These are phyloP conservation scores for Rousettus leschenaultii DNA, from an alignment of 2,113 vertebrate species.

Conservation along the genomic window DNA sequence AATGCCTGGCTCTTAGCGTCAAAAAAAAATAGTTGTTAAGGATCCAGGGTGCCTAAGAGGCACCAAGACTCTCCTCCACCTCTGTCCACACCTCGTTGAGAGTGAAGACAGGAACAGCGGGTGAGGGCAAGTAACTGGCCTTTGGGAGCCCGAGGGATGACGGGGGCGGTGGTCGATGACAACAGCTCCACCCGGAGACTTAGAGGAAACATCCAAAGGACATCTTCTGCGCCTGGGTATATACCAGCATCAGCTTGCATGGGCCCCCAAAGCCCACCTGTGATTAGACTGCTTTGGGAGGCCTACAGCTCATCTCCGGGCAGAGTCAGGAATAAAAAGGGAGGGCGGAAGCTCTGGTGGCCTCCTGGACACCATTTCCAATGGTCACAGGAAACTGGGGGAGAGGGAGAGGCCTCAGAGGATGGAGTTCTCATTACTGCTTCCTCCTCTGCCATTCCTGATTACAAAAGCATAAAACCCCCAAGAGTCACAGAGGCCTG, in stretches of 20 bases:
- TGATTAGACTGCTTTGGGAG: not conserved
- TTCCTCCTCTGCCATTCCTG: not conserved
- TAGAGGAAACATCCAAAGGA: not conserved
- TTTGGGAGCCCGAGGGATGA: not conserved
- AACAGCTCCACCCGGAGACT: not conserved
- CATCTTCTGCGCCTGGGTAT: fast-evolving
- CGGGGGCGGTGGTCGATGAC: not conserved
- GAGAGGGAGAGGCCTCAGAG: not conserved
- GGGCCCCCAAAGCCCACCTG: not conserved
- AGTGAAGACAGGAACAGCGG: not conserved
- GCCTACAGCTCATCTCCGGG: not conserved
- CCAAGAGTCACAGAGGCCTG: not conserved
- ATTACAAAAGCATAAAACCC: not conserved
- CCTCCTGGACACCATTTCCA: not conserved
- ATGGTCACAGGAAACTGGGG: not conserved
- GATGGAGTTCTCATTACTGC: not conserved
- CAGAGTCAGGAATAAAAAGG: not conserved
- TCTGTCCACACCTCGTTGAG: not conserved
- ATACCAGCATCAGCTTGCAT: not conserved
- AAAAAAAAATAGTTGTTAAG: not conserved
- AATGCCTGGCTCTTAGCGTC: too few relatives aligned
- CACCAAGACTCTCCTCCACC: not conserved
- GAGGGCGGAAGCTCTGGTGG: not conserved
- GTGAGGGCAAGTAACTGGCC: not conserved
- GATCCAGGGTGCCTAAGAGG: not conserved